Conservation (phyloP, 2,113 vertebrate genomes). For the Jacana jacana region DNA sequence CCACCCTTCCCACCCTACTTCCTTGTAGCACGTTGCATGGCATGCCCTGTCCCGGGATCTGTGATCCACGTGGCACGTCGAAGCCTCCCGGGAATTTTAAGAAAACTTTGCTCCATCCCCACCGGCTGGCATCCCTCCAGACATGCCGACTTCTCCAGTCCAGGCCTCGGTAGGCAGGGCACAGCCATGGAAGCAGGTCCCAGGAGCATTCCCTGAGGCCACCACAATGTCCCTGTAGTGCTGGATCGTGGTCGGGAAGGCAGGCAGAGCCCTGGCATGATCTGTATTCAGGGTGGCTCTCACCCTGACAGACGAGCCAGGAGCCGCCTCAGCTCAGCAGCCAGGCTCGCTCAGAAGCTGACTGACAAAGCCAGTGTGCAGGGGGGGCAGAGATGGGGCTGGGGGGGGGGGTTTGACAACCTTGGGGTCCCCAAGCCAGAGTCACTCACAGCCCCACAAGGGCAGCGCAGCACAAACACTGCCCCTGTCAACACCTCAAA, state of each 20-base stretch:
- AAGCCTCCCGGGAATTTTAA: background rate
- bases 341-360: accelerated
- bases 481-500: background rate
- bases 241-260: background rate
- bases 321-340: background rate
- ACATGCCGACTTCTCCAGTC: background rate
- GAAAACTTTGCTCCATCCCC: background rate
- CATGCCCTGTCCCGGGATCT: accelerated
- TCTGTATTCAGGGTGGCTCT: background rate
- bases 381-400: background rate
- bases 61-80: background rate
- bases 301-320: background rate
- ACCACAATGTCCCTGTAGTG: background rate
- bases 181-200: accelerated
- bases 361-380: accelerated
- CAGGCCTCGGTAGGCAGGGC: accelerated
- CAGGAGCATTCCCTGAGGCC: background rate
- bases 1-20: background rate
- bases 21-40: background rate
- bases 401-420: accelerated
- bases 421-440: background rate
- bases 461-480: accelerated
- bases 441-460: background rate
- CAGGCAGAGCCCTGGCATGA: background rate
- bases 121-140: background rate